phyloP scores from a whole-genome alignment of 2,797 vertebrate genomes.

The Mus spretus region DNA sequence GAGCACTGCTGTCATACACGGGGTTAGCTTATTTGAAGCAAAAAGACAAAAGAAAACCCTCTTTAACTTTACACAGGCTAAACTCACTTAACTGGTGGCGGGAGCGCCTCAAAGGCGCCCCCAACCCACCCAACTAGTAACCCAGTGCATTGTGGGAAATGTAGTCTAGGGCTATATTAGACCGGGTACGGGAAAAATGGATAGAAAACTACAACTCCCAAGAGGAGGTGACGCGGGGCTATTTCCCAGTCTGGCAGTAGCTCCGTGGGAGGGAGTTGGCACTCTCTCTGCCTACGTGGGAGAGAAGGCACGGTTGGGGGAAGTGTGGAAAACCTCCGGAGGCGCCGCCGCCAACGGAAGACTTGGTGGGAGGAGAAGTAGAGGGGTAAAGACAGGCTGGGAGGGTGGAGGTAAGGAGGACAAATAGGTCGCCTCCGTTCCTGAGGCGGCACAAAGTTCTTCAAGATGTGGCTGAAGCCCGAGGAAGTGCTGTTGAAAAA shows the following conservation, averaged over 20 bases:
- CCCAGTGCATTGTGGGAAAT: conserved; percentile 82
- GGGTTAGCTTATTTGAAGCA: conserved; percentile 1
- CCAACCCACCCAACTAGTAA: not conserved
- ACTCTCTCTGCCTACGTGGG: conserved; percentile 81
- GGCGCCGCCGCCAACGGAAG: conserved; percentile 30
- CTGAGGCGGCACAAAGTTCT: conserved; percentile 68
- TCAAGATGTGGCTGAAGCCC: conserved; percentile 97
- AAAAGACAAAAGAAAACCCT: not conserved
- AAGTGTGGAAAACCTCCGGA: conserved; percentile 74
- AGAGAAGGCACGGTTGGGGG: conserved; percentile 71
- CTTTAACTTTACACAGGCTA: conserved; percentile 53
- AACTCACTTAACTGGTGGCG: conserved; percentile 52
- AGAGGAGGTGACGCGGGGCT: conserved; percentile 65
- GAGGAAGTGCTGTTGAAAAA: conserved; percentile 98
- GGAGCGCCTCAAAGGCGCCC: conserved; percentile 64
- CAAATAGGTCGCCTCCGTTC: conserved; percentile 88
- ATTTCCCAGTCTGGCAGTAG: conserved; percentile 66
- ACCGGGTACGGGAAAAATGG: accelerated
- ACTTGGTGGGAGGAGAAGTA: conserved; percentile 64
- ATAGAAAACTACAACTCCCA: conserved; percentile 92
- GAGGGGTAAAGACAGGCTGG: conserved; percentile 16
- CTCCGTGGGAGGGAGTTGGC: conserved; percentile 85
- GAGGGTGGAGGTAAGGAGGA: conserved; percentile 43
- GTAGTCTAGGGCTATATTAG: conserved; percentile 67
- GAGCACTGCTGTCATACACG: not conserved